phyloP scores from a whole-genome alignment of 1,140 invertebrate species.

The Drosophila trapezifrons region DNA sequence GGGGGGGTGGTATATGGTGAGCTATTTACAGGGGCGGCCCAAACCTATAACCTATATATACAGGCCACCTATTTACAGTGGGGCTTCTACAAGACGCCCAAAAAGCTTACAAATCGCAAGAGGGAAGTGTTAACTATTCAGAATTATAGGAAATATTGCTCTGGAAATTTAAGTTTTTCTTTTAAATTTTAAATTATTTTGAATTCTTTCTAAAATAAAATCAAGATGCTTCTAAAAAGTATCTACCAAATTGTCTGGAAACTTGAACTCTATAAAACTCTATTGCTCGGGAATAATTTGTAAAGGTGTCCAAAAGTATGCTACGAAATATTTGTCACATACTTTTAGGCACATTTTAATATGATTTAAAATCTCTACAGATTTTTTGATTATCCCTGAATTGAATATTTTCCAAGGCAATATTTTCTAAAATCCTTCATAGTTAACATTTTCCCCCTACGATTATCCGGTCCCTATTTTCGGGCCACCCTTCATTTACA shows the following conservation, averaged over 20 bases:
- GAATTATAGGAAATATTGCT: background rate
- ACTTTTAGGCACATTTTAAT: background rate
- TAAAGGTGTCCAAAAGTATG: background rate
- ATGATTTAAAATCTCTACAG: background rate
- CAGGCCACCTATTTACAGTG: slow-evolving; percentile 68
- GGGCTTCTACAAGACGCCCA: slow-evolving; percentile 1
- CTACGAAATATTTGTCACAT: background rate
- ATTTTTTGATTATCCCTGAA: too few species aligned
- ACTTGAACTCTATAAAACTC: too few species aligned
- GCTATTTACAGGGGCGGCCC: slow-evolving; percentile 40
- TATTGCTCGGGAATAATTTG: background rate
- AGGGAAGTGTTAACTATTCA: too few species aligned
- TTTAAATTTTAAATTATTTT: background rate
- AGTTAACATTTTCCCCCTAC: background rate
- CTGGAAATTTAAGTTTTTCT: background rate
- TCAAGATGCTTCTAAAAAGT: too few species aligned
- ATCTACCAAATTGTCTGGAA: too few species aligned
- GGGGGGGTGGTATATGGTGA: slow-evolving; percentile 6
- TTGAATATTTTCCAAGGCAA: background rate
- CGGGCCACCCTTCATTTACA: slow-evolving; percentile 18
- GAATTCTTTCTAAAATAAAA: too few species aligned
- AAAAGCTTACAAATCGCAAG: slow-evolving; percentile 5
- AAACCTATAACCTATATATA: slow-evolving; percentile 63
- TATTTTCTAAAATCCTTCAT: background rate
- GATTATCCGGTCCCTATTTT: background rate